Evolutionary conservation across 64 coral and sea anemone species (phyloP), one percentile per base, ranked within the genome.

Genomic region (Pachyseris speciosa): DNA sequence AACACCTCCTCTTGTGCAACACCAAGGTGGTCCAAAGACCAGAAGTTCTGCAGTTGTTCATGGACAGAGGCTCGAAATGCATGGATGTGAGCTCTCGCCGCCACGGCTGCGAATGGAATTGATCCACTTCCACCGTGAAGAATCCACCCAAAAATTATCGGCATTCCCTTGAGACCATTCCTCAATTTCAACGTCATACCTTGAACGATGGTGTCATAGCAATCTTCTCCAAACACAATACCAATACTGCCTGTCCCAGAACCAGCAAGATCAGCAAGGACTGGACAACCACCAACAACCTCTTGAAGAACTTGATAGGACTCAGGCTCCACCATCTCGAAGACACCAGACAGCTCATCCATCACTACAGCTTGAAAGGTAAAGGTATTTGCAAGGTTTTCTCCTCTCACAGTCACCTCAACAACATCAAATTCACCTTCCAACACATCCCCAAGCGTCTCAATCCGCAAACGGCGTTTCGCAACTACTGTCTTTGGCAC

Each of bases 201-300:
- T n/a, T n/a, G n/a, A n/a, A n/a, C n/a, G n/a, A n/a, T n/a, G n/a
- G n/a, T n/a, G n/a, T n/a, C n/a, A n/a, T n/a, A n/a, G n/a, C n/a
- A n/a, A n/a, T n/a, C n/a, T n/a, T n/a, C n/a, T n/a, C n/a, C n/a
- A n/a, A n/a, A n/a, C n/a, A n/a, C n/a, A n/a, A n/a, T 27, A n/a
- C 31, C 28, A 66, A 67, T 67, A 13, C 9, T 30, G 10, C 29
- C 64, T 67, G 3, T 10, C 8, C 64, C 64, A 67, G 64, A 25
- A 13, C 64, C 64, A 67, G 57, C 10, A 17, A 70, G 31, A 70
- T 70, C 67, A 70, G 67, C 67, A 41, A 41, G 67, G 67, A 25
- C 20, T 70, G 67, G 33, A 38, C 10, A 22, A 70, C 67, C 34
- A 71, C 67, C 36, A 39, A 71, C 67, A 71, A 71, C 67, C 67